A percentile compares a stretch with the other conserved stretches of the same genome.
Conservation (phyloP, 1,140 invertebrate genomes). For the Chlorops oryzae region DNA sequence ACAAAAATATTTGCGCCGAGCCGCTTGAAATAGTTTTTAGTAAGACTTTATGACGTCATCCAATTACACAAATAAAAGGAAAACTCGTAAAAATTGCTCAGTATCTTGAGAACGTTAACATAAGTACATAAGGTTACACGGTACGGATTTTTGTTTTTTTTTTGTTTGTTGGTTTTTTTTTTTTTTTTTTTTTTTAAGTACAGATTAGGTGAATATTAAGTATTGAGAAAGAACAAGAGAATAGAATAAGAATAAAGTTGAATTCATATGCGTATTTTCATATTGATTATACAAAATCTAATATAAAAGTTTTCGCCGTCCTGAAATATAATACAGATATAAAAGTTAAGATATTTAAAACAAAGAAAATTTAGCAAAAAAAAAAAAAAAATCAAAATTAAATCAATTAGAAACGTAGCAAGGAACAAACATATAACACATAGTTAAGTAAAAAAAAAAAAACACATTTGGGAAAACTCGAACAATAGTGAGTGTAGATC, state of each 20-base stretch:
- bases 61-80: too few relatives aligned
- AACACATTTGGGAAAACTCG: too few relatives aligned
- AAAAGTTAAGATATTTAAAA: conserved; percentile 44
- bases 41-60: too few relatives aligned
- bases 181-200: conserved; percentile 3
- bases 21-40: too few relatives aligned
- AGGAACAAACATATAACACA: neutral
- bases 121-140: too few relatives aligned
- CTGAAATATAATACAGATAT: conserved; percentile 54
- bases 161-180: too few relatives aligned
- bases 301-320: conserved; percentile 56
- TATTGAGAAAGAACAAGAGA: neutral
- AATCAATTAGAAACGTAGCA: conserved; percentile 7
- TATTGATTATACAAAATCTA: conserved; percentile 41
- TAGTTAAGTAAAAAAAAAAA: neutral
- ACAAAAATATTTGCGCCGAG: too few relatives aligned
- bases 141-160: too few relatives aligned
- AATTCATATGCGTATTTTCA: conserved; percentile 8
- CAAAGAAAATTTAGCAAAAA: conserved; percentile 20
- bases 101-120: too few relatives aligned
- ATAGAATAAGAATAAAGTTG: conserved; percentile 1
- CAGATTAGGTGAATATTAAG: neutral
- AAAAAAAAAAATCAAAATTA: conserved; percentile 17
- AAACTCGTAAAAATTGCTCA: too few relatives aligned
- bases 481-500: too few relatives aligned